Conservation (phyloP, 1,140 invertebrate species). For the Papilio polytes region DNA sequence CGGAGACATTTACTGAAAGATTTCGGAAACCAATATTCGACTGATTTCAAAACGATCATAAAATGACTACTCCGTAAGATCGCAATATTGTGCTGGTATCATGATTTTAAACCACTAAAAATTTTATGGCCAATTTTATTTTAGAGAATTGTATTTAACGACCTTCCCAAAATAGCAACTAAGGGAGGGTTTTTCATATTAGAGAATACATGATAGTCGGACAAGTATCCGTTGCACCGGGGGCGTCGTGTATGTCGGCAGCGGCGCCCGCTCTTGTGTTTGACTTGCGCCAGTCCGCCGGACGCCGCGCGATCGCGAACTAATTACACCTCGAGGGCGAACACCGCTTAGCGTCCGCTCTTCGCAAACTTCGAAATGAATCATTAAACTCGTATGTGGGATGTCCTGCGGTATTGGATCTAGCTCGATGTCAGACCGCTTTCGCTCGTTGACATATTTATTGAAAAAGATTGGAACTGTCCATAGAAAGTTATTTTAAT, state of each 20-base stretch:
- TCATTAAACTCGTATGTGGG: slow-evolving; percentile 51
- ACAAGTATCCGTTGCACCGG: not conserved
- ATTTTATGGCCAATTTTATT: too few species aligned
- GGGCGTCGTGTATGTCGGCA: not conserved
- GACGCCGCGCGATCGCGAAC: slow-evolving; percentile 58
- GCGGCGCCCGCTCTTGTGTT: slow-evolving; percentile 51
- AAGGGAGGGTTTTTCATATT: not conserved
- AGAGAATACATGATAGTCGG: not conserved
- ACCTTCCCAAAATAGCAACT: not conserved
- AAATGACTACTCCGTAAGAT: too few species aligned
- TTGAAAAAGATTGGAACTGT: not conserved
- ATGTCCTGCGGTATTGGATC: slow-evolving; percentile 38
- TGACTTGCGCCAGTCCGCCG: slow-evolving; percentile 56
- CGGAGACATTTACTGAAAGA: too few species aligned
- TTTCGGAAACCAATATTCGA: too few species aligned
- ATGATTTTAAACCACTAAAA: too few species aligned
- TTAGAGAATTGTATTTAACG: too few species aligned
- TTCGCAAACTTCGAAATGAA: slow-evolving; percentile 67
- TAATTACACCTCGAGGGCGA: slow-evolving; percentile 72
- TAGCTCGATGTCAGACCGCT: not conserved
- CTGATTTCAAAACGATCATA: too few species aligned
- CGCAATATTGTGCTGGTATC: too few species aligned
- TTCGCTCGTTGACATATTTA: not conserved
- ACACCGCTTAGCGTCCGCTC: slow-evolving; percentile 57
- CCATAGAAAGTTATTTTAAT: too few species aligned